Conservation (phyloP, 2,797 vertebrate species). For the Coreius guichenoti region DNA sequence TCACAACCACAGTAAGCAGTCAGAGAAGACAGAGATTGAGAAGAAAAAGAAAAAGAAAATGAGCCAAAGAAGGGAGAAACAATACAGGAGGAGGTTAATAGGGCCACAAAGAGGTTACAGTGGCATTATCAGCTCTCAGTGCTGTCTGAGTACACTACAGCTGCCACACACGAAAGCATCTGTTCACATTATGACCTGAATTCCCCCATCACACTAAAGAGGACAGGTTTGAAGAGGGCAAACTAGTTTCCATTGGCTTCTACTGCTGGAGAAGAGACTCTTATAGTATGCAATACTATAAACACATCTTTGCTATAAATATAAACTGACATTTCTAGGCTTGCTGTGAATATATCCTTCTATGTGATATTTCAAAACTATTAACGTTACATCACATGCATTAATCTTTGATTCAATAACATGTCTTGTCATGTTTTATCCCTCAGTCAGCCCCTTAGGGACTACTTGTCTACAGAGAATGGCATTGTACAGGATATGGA, state of each 20-base stretch:
- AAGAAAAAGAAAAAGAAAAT: conserved; percentile 19
- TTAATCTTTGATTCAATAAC: conserved; percentile 35
- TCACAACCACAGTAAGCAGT: conserved; percentile 58
- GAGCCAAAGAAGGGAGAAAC: background rate
- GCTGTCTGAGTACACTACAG: conserved; percentile 25
- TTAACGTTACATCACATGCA: conserved; percentile 26
- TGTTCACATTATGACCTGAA: conserved; percentile 39
- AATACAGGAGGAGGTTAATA: conserved; percentile 2
- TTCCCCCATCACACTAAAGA: conserved; percentile 29
- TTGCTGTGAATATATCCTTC: background rate
- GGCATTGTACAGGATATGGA: background rate
- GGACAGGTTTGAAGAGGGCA: conserved; percentile 14
- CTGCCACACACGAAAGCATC: conserved; percentile 31
- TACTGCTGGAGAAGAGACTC: background rate
- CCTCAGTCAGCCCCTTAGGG: background rate
- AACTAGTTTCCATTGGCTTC: background rate
- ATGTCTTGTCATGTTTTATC: conserved; percentile 30
- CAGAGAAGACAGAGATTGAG: conserved; percentile 25
- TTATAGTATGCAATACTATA: conserved; percentile 15
- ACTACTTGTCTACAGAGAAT: background rate
- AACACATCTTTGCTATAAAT: conserved; percentile 3
- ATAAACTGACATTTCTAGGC: conserved; percentile 20
- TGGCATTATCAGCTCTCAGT: conserved; percentile 24
- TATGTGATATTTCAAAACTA: background rate
- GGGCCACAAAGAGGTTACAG: conserved; percentile 37